These are phyloP conservation scores for Malachius bipustulatus DNA, from an alignment of 2,888 invertebrate genomes.

Conservation along the genomic window DNA sequence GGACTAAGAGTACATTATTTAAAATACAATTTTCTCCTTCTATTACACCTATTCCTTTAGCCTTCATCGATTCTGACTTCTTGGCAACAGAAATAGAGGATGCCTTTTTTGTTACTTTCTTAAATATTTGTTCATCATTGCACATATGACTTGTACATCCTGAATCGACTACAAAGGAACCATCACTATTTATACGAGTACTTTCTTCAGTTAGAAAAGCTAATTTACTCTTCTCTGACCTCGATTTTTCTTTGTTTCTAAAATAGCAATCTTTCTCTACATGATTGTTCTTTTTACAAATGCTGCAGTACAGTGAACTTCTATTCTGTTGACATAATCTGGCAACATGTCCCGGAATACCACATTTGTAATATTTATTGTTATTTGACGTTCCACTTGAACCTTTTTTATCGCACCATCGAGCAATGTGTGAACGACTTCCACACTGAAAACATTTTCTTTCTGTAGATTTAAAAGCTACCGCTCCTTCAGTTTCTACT, in stretches of 20 bases:
- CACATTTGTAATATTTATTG: no score
- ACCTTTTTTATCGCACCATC: constrained; percentile 6
- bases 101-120: not conserved
- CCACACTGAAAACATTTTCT: no score
- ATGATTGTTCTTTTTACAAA: constrained; percentile 7
- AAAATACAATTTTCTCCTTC: constrained; percentile 4
- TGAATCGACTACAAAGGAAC: constrained; percentile 1
- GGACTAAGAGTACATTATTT: constrained; percentile 6
- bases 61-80: not conserved
- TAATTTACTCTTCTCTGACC: not conserved
- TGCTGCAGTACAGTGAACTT: constrained; percentile 4
- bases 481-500: constrained; percentile 4
- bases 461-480: constrained; percentile 10
- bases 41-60: constrained; percentile 3
- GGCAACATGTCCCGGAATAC: not conserved
- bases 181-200: not conserved
- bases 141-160: constrained; percentile 5
- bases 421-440: not conserved
- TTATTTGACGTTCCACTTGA: no score
- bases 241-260: constrained; percentile 2
- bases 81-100: constrained; percentile 5
- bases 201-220: not conserved
- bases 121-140: constrained; percentile 6
- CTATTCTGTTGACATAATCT: constrained; percentile 5
- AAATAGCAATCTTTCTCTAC: constrained; percentile 8